Conservation (phyloP, 2,888 invertebrate species). For the Acronicta aceris region DNA sequence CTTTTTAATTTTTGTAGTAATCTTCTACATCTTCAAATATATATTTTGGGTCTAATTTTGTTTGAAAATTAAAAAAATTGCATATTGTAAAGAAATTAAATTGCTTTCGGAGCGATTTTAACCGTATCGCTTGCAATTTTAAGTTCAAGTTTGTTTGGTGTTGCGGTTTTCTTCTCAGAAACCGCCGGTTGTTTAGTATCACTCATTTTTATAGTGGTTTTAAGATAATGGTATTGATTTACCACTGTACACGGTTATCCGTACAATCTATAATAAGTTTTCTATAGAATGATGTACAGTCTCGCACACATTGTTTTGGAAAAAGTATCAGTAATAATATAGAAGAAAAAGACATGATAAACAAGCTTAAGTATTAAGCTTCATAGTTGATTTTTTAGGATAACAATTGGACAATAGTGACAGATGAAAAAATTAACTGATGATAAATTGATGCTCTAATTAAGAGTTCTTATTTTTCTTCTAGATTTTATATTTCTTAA, state of each 20-base stretch:
- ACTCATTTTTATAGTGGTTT: conserved; percentile 87
- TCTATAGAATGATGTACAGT: conserved; percentile 34
- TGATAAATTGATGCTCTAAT: too few relatives aligned
- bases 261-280: conserved; percentile 74
- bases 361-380: too few relatives aligned
- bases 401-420: too few relatives aligned
- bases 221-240: conserved; percentile 88
- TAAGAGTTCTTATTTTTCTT: too few relatives aligned
- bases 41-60: conserved; percentile 30
- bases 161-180: conserved; percentile 68
- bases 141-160: conserved; percentile 47
- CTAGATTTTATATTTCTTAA: too few relatives aligned
- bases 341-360: too few relatives aligned
- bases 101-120: conserved; percentile 13
- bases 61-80: conserved; percentile 20
- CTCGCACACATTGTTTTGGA: background rate
- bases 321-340: background rate
- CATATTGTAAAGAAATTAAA: conserved; percentile 38
- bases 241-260: conserved; percentile 77
- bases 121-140: conserved; percentile 19
- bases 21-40: background rate
- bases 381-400: too few relatives aligned
- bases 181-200: conserved; percentile 73
- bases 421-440: too few relatives aligned
- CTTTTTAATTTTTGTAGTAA: conserved; percentile 1